Evolutionary conservation across 2,888 invertebrate genomes (phyloP).

Genomic region (Lysandra bellargus): DNA sequence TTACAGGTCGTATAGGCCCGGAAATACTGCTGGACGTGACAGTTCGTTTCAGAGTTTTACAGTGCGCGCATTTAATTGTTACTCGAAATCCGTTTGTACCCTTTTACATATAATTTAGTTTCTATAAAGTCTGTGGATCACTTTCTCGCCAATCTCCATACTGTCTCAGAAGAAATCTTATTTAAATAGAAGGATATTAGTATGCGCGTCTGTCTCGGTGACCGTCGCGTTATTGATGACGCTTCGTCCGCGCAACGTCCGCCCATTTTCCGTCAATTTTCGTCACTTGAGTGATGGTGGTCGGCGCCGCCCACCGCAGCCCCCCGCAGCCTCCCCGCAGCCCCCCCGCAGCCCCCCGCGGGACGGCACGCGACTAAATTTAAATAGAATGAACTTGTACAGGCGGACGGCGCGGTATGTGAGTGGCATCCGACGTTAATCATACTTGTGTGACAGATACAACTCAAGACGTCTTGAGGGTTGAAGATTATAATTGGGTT

Average conservation of each 20-base stretch:
- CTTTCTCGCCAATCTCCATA: not conserved
- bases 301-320: conserved; percentile 66
- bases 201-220: conserved; percentile 67
- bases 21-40: no score
- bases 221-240: conserved; percentile 79
- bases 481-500: conserved; percentile 47
- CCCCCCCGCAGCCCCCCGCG: conserved; percentile 52
- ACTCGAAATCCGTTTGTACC: no score
- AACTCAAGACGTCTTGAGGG: conserved; percentile 56
- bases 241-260: conserved; percentile 77
- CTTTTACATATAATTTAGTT: no score
- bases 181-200: conserved; percentile 57
- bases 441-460: conserved; percentile 77
- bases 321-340: conserved; percentile 47
- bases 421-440: conserved; percentile 71
- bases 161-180: conserved; percentile 56
- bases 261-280: conserved; percentile 82
- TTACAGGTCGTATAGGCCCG: no score
- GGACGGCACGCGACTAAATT: conserved; percentile 79
- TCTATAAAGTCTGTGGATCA: no score
- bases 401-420: conserved; percentile 72
- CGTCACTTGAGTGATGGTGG: conserved; percentile 80
- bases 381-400: conserved; percentile 79
- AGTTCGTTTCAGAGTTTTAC: no score
- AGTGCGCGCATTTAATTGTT: no score